Evolutionary conservation across 1,140 invertebrate genomes (phyloP), one percentile per base, ranked within the genome.

Genomic region (Cherax quadricarinatus): DNA sequence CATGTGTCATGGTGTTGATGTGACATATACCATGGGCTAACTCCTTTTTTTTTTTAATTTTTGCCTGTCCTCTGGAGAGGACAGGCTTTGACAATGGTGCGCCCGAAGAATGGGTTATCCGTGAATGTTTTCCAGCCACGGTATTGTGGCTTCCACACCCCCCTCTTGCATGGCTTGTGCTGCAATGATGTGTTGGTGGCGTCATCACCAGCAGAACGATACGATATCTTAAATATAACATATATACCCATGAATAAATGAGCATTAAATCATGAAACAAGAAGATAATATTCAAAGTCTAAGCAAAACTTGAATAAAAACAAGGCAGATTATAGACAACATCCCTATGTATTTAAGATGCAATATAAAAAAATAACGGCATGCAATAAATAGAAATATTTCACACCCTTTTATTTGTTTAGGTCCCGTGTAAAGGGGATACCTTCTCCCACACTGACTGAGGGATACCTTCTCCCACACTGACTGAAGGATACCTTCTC

Each of bases 241-340:
- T 3, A 9, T 7, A 30, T 30, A 75, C n/a, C 70, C 70, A 75
- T 21, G 30, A 3, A 6, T 18, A 70, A 70, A 75, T 66, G 24
- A n/a, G 70, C 21, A 30, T 30, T n/a, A 75, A 30, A 75, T 75
- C 70, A 30, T 41, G 5, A 21, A 70, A 16, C 30, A 70, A 75
- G n/a, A 5, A 75, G n/a, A 75, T 24, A 75, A 75, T 75, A 75
- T 75, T 75, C n/a, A 75, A 75, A 75, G 21, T 30, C 6, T 75
- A 75, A 75, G 70, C 70, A 75, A 30, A 75, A 75, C n/a, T 75
- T 75, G 70, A 30, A 75, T 41, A 41, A 30, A 75, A n/a, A 75
- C 70, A 75, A 75, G 24, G 70, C 70, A 75, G 24, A 30, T 75
- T 75, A 75, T 75, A 30, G 70, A 75, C 70, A 75, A 75, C 70